Conservation (phyloP, 2,797 vertebrate species). For the Alosa sapidissima region DNA sequence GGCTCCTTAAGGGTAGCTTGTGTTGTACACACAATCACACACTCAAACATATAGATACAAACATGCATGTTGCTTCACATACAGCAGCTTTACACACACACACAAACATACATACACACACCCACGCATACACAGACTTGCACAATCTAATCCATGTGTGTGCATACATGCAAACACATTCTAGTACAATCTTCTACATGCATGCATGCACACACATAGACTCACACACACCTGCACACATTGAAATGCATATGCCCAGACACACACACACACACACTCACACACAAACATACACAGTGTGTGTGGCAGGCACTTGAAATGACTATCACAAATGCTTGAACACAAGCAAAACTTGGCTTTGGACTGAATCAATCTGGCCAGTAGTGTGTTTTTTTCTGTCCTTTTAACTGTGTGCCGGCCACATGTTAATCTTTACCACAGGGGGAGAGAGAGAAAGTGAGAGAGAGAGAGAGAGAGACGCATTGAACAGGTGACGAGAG, state of each 20-base stretch:
- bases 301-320: slow-evolving; percentile 59
- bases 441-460: not conserved
- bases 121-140: not conserved
- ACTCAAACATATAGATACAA: not conserved
- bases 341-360: slow-evolving; percentile 23
- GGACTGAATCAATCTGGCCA: slow-evolving; percentile 1
- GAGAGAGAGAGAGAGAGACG: slow-evolving; percentile 35
- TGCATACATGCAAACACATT: not conserved
- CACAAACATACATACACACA: not conserved
- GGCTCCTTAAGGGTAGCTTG: not conserved
- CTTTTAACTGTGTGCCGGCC: slow-evolving; percentile 8
- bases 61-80: not conserved
- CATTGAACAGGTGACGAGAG: slow-evolving; percentile 58
- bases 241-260: not conserved
- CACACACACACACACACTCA: not conserved
- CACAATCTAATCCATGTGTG: not conserved
- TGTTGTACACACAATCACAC: not conserved
- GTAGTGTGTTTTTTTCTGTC: not conserved
- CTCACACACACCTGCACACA: not conserved
- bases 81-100: not conserved
- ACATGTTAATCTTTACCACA: slow-evolving; percentile 5
- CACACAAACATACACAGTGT: not conserved
- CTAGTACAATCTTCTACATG: not conserved
- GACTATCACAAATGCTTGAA: slow-evolving; percentile 59
- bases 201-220: slow-evolving; percentile 1